Conservation (phyloP, 1,140 invertebrate species). For the Orius insidiosus region DNA sequence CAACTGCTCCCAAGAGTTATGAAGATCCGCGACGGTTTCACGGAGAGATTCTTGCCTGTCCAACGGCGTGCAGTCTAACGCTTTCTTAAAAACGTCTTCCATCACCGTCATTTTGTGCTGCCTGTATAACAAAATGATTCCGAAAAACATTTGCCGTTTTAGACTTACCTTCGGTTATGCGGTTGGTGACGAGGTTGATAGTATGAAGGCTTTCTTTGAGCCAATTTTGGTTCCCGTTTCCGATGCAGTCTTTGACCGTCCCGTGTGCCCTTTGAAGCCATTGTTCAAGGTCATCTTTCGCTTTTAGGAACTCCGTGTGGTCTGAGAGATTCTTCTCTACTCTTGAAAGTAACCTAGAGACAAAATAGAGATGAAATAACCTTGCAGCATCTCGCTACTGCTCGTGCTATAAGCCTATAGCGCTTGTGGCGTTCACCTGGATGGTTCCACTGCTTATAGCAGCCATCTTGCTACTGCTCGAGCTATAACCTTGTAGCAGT, state of each 20-base stretch:
- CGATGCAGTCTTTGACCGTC: conserved; percentile 62
- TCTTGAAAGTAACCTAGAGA: conserved; percentile 45
- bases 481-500: too few species aligned
- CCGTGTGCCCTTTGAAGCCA: conserved; percentile 64
- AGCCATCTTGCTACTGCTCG: too few species aligned
- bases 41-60: conserved; percentile 62
- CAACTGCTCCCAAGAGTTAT: conserved; percentile 65
- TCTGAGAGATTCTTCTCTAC: conserved; percentile 77
- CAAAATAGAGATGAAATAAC: too few species aligned
- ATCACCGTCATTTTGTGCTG: conserved; percentile 61
- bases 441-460: too few species aligned
- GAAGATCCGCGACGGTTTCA: conserved; percentile 45
- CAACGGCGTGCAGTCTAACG: conserved; percentile 57
- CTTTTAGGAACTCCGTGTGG: conserved; percentile 73
- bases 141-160: background rate
- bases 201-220: conserved; percentile 74
- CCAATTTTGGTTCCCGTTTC: conserved; percentile 55
- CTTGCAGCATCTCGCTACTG: too few species aligned
- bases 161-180: conserved; percentile 22
- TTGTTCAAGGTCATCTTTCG: conserved; percentile 59
- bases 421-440: too few species aligned
- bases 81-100: conserved; percentile 69
- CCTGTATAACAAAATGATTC: conserved; percentile 33
- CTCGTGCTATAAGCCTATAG: too few species aligned
- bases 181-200: conserved; percentile 24